Conservation (phyloP, 2,113 vertebrate genomes). For the Mobula birostris region DNA sequence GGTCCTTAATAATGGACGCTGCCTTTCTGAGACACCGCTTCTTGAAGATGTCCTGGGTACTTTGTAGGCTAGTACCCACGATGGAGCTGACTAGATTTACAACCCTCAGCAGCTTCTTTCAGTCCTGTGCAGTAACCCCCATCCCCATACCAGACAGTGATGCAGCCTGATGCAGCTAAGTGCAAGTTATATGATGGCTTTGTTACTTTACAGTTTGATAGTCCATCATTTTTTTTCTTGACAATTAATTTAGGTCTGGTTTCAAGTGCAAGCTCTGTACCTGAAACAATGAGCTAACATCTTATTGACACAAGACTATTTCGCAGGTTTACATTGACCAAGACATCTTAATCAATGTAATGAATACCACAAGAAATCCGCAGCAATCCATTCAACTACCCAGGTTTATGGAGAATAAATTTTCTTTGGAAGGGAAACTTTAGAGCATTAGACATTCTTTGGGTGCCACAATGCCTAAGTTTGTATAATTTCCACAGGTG, state of each 20-base stretch:
- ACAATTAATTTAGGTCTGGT: not conserved
- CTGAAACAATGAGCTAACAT: not conserved
- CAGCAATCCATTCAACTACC: not conserved
- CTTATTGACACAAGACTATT: not conserved
- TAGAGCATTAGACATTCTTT: not conserved
- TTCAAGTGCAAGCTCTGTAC: not conserved
- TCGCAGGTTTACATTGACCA: constrained; percentile 7
- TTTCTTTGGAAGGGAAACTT: not conserved
- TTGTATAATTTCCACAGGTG: not conserved
- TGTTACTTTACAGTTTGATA: constrained; percentile 24
- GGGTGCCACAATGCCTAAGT: not conserved
- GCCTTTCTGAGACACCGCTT: no score
- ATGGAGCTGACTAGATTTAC: no score
- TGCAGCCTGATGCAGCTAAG: not conserved
- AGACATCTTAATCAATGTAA: constrained; percentile 8
- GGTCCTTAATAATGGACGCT: no score
- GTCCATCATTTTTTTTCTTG: not conserved
- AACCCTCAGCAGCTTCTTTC: no score
- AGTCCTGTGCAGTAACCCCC: no score
- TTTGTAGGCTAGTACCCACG: no score
- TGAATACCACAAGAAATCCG: constrained; percentile 13
- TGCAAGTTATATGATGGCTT: not conserved
- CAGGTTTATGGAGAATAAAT: constrained; percentile 5
- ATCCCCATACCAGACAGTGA: no score
- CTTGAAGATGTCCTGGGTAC: no score